Evolutionary conservation across 2,113 vertebrate species (phyloP), one percentile per base, ranked within the genome.

Genomic region (Illadopsis cleaveri): DNA sequence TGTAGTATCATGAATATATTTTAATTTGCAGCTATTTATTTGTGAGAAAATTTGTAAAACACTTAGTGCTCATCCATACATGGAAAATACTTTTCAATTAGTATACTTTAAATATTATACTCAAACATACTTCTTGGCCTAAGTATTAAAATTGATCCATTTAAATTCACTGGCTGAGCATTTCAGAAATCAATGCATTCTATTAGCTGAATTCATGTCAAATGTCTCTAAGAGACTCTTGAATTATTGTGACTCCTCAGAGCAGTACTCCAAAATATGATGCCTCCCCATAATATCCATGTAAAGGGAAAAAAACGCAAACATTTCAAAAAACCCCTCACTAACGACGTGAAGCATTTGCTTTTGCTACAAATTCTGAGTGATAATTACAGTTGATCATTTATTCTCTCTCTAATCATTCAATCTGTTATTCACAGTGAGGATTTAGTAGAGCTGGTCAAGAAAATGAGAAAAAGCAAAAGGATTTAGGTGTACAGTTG

Each of bases 321-420:
- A 75, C 10, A 23, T 42, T 42, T 70, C 5, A 0, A 3, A 50
- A 60, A 75, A 94, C 24, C 7, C 22, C 19, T 42, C 19, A 51
- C 15, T 57, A 35, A 61, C 3, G 0, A 57, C 47, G 40, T 28
- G 28, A 56, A 66, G 84, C 24, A 6, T 10, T 92, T 92, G 23
- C 54, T 65, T 93, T 94, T 91, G 25, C 31, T 51, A 71, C 37
- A 71, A 58, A 73, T 42, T 79, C 42, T 31, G 30, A 58, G 24
- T 62, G 14, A 70, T 65, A 84, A 60, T 78, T 83, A 35, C 1
- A 60, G n/a, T 8, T 83, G 44, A 38, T 60, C 38, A 16, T 48
- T 92, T 89, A 53, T 91, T 94, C 17, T 83, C 21, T 78, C 35
- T 69, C 33, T 86, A 75, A 56, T 81, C 12, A 42, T 18, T 80